Evolutionary conservation across 2,888 invertebrate species (phyloP).

Genomic region (Actias luna): DNA sequence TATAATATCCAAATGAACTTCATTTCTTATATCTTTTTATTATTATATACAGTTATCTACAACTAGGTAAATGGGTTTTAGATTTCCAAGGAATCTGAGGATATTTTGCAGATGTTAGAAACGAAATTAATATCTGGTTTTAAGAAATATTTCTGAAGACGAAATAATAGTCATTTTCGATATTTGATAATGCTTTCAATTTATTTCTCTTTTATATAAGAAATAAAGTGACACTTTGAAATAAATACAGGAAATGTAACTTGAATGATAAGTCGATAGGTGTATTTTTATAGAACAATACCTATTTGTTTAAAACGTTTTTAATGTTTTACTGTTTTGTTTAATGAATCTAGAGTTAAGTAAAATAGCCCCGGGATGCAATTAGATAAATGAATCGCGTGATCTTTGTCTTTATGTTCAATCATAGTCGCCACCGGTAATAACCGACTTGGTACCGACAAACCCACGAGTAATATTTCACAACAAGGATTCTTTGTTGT

Average conservation of each 20-base stretch:
- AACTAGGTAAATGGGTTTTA: neutral
- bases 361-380: conserved; percentile 38
- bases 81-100: no score
- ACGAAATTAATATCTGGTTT: neutral
- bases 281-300: neutral
- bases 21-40: no score
- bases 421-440: conserved; percentile 53
- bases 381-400: conserved; percentile 70
- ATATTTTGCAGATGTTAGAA: no score
- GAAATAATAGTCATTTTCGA: neutral
- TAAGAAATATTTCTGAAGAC: neutral
- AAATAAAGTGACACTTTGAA: neutral
- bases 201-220: neutral
- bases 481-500: conserved; percentile 52
- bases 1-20: no score
- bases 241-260: neutral
- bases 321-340: conserved; percentile 25
- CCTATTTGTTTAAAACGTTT: conserved; percentile 3
- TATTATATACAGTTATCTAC: neutral
- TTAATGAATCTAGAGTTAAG: conserved; percentile 23
- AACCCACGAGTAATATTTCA: conserved; percentile 46
- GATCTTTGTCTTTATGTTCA: conserved; percentile 60
- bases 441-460: conserved; percentile 56
- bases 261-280: neutral
- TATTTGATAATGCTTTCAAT: neutral